Evolutionary conservation across 2,797 vertebrate species (phyloP).

Genomic region (Squalus acanthias): DNA sequence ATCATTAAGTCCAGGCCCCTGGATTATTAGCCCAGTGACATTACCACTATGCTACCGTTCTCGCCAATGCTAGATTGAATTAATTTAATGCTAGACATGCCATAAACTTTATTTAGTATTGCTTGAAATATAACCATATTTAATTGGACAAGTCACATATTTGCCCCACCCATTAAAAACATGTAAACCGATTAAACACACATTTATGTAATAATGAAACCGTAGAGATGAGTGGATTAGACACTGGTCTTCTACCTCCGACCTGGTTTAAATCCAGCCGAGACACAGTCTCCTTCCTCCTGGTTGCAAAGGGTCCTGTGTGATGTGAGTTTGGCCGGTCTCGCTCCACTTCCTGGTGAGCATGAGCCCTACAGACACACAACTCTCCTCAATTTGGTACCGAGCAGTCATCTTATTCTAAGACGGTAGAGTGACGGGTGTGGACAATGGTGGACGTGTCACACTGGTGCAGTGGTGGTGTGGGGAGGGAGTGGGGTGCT

Average conservation of each 20-base stretch:
- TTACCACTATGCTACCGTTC: too few species aligned
- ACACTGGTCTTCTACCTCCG: not conserved
- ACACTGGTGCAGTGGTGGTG: not conserved
- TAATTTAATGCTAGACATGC: not conserved
- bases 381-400: not conserved
- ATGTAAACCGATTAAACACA: not conserved
- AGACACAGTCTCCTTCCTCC: not conserved
- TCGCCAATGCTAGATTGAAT: too few species aligned
- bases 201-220: not conserved
- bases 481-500: not conserved
- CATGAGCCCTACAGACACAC: too few species aligned
- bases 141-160: too few species aligned
- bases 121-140: not conserved
- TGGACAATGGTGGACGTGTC: not conserved
- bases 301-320: not conserved
- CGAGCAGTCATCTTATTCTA: not conserved
- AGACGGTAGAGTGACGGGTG: not conserved
- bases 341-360: not conserved
- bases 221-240: not conserved
- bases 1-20: too few species aligned
- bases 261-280: not conserved
- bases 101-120: not conserved
- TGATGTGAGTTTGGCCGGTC: not conserved
- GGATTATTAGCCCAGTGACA: too few species aligned
- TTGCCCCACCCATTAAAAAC: not conserved